Evolutionary conservation across 2,888 invertebrate species (phyloP).

Genomic region (Lordiphosa andalusiaca): DNA sequence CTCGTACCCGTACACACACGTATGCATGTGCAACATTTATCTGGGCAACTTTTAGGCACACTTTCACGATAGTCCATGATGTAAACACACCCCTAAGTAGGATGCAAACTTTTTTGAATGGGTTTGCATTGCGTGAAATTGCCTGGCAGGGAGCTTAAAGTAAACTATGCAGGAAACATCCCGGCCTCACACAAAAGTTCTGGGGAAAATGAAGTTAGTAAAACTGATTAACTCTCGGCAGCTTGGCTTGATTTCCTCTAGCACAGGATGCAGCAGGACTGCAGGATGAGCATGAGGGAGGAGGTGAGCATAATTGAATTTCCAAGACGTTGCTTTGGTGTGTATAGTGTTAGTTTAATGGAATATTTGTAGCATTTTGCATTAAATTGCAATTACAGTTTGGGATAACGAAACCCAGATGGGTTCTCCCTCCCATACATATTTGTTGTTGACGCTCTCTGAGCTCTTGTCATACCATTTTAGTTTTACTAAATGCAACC

Average conservation of each 20-base stretch:
- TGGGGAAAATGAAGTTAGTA: conserved; percentile 56
- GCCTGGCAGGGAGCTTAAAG: conserved; percentile 31
- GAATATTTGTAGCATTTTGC: conserved; percentile 45
- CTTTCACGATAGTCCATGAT: conserved; percentile 16
- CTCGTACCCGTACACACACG: background rate
- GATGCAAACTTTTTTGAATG: conserved; percentile 27
- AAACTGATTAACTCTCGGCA: conserved; percentile 69
- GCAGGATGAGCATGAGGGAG: conserved; percentile 14
- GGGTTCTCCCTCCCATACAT: conserved; percentile 1
- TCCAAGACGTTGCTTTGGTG: conserved; percentile 13
- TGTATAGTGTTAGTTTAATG: conserved; percentile 30
- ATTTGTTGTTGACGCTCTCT: conserved; percentile 5
- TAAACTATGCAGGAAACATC: conserved; percentile 13
- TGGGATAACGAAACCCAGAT: conserved; percentile 4
- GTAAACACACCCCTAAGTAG: conserved; percentile 35
- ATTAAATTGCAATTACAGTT: conserved; percentile 60
- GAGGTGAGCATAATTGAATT: conserved; percentile 52
- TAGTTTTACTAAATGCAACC: conserved; percentile 35
- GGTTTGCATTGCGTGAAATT: conserved; percentile 63
- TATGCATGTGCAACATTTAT: conserved; percentile 29
- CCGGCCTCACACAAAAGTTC: conserved; percentile 39
- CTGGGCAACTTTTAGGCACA: conserved; percentile 31
- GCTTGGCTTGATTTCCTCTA: conserved; percentile 36
- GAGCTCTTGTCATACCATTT: conserved; percentile 44
- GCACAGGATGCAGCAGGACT: conserved; percentile 11